A percentile compares a stretch with the other conserved stretches of the same genome.
Evolutionary conservation across 2,113 vertebrate species (phyloP).

Genomic region (Nematolebias whitei): DNA sequence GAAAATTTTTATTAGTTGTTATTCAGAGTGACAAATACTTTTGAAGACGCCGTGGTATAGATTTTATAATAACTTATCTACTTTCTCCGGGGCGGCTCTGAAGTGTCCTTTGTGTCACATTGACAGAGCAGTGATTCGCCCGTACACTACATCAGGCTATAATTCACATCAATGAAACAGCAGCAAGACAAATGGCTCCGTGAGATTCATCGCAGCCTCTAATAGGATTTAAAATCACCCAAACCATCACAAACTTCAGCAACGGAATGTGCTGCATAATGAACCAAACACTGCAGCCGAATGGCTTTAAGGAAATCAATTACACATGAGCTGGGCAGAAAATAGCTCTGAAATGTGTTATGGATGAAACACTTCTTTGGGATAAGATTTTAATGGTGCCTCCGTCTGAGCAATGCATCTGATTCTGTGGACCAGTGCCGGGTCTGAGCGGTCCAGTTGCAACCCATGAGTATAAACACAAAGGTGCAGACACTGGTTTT

Average conservation of each 20-base stretch:
- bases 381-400: constrained; percentile 61
- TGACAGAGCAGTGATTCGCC: constrained; percentile 50
- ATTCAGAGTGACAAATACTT: neutral
- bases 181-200: constrained; percentile 65
- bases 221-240: constrained; percentile 70
- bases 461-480: too few relatives aligned
- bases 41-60: neutral
- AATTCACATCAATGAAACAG: constrained; percentile 60
- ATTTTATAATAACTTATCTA: constrained; percentile 11
- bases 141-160: constrained; percentile 34
- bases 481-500: too few relatives aligned
- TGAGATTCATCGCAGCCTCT: constrained; percentile 46
- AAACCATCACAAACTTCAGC: constrained; percentile 56
- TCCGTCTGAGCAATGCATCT: constrained; percentile 68
- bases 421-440: constrained; percentile 61
- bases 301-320: constrained; percentile 75
- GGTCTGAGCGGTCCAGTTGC: constrained; percentile 24
- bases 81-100: constrained; percentile 12
- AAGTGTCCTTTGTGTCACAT: constrained; percentile 36
- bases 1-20: neutral
- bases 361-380: constrained; percentile 66
- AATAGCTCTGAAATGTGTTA: constrained; percentile 57
- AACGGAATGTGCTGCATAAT: constrained; percentile 69
- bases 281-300: constrained; percentile 61
- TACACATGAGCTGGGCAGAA: constrained; percentile 58